Evolutionary conservation across 2,888 invertebrate genomes (phyloP), one percentile per base, ranked within the genome.

Genomic region (Drosophila neotestacea): DNA sequence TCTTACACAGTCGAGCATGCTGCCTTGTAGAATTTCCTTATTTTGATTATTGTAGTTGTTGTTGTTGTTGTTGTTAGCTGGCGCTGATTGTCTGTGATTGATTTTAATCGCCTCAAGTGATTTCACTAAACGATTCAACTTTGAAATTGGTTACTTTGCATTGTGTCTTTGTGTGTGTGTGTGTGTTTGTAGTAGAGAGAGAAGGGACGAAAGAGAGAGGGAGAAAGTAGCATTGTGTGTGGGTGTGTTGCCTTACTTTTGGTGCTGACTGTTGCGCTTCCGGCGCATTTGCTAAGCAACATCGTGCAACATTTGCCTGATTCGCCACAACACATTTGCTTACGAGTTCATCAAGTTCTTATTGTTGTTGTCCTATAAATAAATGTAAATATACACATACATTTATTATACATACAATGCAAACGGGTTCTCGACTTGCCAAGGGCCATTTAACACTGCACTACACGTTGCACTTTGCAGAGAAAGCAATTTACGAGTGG

Each of bases 41-140:
- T 22, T 22, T 22, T 22, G 22, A 22, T 28, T 46, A 47, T 38
- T 59, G 60, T 41, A 51, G 48, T 34, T 56, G 47, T 5, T 32
- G 51, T 10, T 51, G 54, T 22, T 65, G 42, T 52, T 48, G 64
- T 55, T 60, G 47, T 59, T 55, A 44, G 71, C 51, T 61, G 72
- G 67, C 61, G 81, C 70, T 81, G 83, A 88, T 85, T 88, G 84
- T 85, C 86, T 86, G 88, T 86, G 88, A 86, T 86, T 88, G 88
- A 86, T 86, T 88, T 88, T 84, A 88, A 86, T 88, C 86, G 86
- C 88, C 86, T 88, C 85, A 78, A 86, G 86, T 86, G 88, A 86
- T 86, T 86, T 82, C 66, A 81, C 86, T 86, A 86, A 86, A 86
- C 86, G 86, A 80, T 86, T 88, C 80, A 76, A 72, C 85, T 81